Percentiles rank a stretch among this genome's conserved stretches.
Evolutionary conservation across 2,797 vertebrate species (phyloP).

Genomic region (Aphelocoma californica): DNA sequence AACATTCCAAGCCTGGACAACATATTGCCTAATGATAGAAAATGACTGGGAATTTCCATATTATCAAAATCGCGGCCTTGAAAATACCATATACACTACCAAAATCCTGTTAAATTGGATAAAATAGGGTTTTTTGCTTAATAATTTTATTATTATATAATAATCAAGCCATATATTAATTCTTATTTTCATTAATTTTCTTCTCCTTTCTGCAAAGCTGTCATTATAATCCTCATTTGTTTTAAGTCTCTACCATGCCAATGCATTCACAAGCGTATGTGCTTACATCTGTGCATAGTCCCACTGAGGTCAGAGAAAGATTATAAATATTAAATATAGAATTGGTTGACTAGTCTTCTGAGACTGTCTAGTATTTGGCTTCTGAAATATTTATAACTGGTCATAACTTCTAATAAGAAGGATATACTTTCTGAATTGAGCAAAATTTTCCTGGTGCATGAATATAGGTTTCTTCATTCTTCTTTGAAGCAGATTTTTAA

Average conservation of each 20-base stretch:
- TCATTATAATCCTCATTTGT: not conserved
- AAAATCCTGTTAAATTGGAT: not conserved
- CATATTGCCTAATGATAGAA: not conserved
- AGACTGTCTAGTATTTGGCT: not conserved
- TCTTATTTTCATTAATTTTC: not conserved
- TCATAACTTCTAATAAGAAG: not conserved
- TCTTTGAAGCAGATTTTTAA: not conserved
- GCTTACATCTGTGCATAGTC: not conserved
- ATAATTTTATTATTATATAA: not conserved
- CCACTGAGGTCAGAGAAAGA: not conserved
- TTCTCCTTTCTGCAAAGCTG: not conserved
- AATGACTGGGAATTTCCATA: not conserved
- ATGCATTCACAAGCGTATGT: not conserved
- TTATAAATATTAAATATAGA: not conserved
- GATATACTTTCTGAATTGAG: not conserved
- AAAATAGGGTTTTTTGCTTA: not conserved
- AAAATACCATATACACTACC: not conserved
- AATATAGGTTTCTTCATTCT: not conserved
- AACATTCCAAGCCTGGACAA: not conserved
- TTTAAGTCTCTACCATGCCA: not conserved
- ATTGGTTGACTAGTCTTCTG: not conserved
- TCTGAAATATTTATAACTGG: slow-evolving; percentile 1
- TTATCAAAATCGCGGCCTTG: not conserved
- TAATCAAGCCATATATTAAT: not conserved
- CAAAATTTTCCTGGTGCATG: not conserved